Base-by-base conservation (phyloP, 2,888 invertebrate genomes). In the Dione juno region DNA sequence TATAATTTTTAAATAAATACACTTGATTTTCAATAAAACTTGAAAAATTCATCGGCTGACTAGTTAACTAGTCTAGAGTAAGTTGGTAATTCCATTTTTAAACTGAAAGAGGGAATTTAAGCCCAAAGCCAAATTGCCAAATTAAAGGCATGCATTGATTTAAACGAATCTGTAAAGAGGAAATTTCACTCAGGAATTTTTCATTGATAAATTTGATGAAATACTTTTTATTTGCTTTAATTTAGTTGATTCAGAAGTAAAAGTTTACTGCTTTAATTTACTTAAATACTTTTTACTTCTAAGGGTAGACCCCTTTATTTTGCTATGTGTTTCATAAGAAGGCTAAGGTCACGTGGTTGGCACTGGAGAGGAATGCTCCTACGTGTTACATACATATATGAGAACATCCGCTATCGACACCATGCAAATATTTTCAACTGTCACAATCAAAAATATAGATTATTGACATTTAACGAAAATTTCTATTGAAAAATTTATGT, bases 141-240 rank as follows among this genome's bases (percentile, higher is more conserved):
- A 66, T 66, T 65, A 69, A 69, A 69, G 43, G 50, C 50, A 53
- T 35, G 68, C 50, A 50, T 69, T 66, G 58, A 69, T 50, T 66
- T 66, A 66, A 59, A 66, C 66, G 69, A 59, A 58, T 35, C 52
- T 52, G 37, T 28, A 58, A 50, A 48, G 65, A 58, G 19, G 41
- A 66, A 69, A 58, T 64, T 41, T 43, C 41, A 41, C 21, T 43
- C 21, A 19, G 59, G 14, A 41, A 19, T 40, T 59, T 41, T 43
- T 59, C 41, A 14, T 21, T 11, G 8, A 59, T 28, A 59, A 59
- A 41, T 40, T 41, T 59, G 59, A 59, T 59, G 41, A 41, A 59
- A 59, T 43, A 14, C 9, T 19, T 59, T 59, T 59, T 21, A 41
- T 3, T 59, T 59, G 9, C 21, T 59, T 41, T 14, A 21, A 5